Conservation (phyloP, 2,888 invertebrate species). For the Sinopyrophorus schimmeli region DNA sequence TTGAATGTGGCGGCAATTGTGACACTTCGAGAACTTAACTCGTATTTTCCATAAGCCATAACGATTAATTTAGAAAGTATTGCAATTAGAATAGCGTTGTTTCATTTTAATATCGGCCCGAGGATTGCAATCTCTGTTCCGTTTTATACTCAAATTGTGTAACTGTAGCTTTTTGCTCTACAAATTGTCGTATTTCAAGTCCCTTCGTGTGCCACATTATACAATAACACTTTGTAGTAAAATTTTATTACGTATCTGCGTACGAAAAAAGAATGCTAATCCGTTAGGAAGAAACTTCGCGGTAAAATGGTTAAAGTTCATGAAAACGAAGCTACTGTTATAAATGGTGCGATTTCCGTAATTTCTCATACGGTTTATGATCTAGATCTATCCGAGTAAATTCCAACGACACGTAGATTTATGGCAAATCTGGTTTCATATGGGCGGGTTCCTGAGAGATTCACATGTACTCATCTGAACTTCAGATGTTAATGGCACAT, state of each 20-base stretch:
- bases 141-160: too few species aligned
- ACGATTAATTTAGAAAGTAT: conserved; percentile 20
- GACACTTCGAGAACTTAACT: conserved; percentile 13
- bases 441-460: conserved; percentile 1
- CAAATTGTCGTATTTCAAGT: neutral
- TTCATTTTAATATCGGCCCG: conserved; percentile 1
- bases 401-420: conserved; percentile 10
- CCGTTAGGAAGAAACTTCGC: too few species aligned
- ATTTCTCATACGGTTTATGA: conserved; percentile 12
- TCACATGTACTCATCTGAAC: too few species aligned
- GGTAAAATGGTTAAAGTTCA: conserved; percentile 9
- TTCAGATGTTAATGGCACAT: too few species aligned
- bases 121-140: neutral
- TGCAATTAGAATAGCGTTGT: conserved; percentile 4
- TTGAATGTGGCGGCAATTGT: conserved; percentile 15
- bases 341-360: conserved; percentile 6
- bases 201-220: too few species aligned
- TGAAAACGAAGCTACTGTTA: conserved; percentile 6
- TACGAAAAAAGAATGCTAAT: too few species aligned
- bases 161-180: neutral
- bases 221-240: neutral
- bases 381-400: conserved; percentile 9
- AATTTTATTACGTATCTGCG: too few species aligned
- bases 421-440: conserved; percentile 8
- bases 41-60: conserved; percentile 7